These are phyloP conservation scores for Brachystomella parvula DNA, from an alignment of 1,140 invertebrate species.

Conservation along the genomic window DNA sequence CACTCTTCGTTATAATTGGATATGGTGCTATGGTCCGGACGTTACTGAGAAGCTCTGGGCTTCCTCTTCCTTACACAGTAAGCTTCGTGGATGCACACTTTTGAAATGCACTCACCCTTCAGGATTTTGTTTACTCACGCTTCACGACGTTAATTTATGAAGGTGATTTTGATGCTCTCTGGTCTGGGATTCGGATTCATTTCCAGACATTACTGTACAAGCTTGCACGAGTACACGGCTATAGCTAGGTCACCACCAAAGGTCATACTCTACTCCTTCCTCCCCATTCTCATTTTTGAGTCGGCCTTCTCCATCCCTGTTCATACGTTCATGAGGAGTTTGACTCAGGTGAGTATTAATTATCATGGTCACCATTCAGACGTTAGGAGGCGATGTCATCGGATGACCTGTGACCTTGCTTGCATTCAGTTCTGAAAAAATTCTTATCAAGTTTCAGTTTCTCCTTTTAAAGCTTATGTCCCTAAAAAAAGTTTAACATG, in stretches of 20 bases:
- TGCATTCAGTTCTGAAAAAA: no score
- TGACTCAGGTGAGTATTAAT: not conserved
- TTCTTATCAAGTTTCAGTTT: no score
- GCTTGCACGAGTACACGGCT: conserved; percentile 28
- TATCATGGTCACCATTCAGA: no score
- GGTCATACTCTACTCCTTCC: conserved; percentile 45
- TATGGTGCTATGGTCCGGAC: conserved; percentile 25
- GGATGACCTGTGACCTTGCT: no score
- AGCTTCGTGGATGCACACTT: not conserved
- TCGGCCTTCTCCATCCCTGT: conserved; percentile 46
- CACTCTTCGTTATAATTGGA: conserved; percentile 26
- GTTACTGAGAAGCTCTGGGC: not conserved
- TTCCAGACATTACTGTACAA: conserved; percentile 20
- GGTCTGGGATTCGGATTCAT: conserved; percentile 26
- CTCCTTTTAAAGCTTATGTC: no score
- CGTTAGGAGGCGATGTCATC: no score
- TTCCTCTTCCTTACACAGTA: conserved; percentile 22
- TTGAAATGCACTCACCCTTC: not conserved
- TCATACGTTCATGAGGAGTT: conserved; percentile 42
- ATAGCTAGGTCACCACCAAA: conserved; percentile 42
- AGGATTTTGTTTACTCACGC: conserved; percentile 11
- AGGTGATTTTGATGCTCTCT: conserved; percentile 25
- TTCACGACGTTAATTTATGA: not conserved
- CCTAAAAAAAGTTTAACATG: no score
- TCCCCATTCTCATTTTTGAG: conserved; percentile 49